phyloP scores from a whole-genome alignment of 2,888 invertebrate genomes.

The Phrixothrix hirtus region DNA sequence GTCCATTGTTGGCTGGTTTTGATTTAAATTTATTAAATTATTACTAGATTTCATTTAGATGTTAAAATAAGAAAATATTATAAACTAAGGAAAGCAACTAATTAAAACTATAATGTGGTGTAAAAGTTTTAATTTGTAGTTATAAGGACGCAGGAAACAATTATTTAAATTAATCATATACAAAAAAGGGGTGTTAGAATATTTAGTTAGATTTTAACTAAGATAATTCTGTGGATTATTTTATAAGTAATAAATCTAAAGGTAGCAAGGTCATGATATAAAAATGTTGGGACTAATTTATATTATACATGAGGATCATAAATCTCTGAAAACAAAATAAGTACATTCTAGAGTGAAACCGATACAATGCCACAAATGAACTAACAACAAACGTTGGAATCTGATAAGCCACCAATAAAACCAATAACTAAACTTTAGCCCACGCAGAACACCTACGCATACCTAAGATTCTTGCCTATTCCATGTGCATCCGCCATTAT shows the following conservation, averaged over 20 bases:
- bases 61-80: too few relatives aligned
- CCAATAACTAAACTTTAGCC: slow-evolving; percentile 34
- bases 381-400: slow-evolving; percentile 31
- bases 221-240: too few relatives aligned
- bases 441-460: slow-evolving; percentile 30
- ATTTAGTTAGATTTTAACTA: too few relatives aligned
- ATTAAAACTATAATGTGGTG: too few relatives aligned
- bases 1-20: too few relatives aligned
- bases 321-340: slow-evolving; percentile 28
- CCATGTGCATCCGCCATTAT: slow-evolving; percentile 32
- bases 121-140: too few relatives aligned
- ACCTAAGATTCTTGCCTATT: slow-evolving; percentile 27
- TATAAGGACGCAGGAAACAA: too few relatives aligned
- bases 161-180: too few relatives aligned
- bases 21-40: too few relatives aligned
- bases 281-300: slow-evolving; percentile 23
- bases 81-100: too few relatives aligned
- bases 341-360: slow-evolving; percentile 20
- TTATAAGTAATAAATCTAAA: slow-evolving; percentile 10
- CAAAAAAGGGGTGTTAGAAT: too few relatives aligned
- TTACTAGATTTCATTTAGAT: too few relatives aligned
- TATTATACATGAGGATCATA: slow-evolving; percentile 22
- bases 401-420: slow-evolving; percentile 34
- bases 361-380: slow-evolving; percentile 28
- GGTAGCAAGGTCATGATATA: slow-evolving; percentile 3